phyloP scores from a whole-genome alignment of 1,140 invertebrate species.

The Dolichoris vasculosae region DNA sequence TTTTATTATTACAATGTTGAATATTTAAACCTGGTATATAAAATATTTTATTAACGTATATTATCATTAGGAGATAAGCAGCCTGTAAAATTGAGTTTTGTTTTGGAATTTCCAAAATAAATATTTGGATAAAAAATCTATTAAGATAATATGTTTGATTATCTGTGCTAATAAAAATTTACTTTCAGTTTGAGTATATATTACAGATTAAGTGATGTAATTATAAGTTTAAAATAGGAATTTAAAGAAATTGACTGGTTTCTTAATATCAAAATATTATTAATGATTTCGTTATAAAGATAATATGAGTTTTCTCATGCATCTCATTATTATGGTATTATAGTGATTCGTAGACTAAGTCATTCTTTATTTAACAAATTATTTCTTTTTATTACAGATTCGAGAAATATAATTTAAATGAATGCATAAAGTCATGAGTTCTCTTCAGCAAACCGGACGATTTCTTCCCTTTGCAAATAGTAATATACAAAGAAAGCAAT shows the following conservation, averaged over 20 bases:
- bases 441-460: conserved; percentile 73
- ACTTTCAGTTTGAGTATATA: neutral
- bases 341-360: neutral
- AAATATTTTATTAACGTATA: neutral
- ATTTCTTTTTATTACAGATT: conserved; percentile 63
- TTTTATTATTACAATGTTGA: neutral
- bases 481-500: conserved; percentile 73
- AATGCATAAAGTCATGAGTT: conserved; percentile 72
- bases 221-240: conserved; percentile 13
- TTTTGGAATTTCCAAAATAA: conserved; percentile 28
- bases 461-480: conserved; percentile 73
- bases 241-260: neutral
- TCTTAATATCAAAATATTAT: neutral
- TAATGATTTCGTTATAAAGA: neutral
- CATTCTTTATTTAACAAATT: conserved; percentile 38
- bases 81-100: conserved; percentile 15
- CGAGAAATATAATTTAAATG: conserved; percentile 67
- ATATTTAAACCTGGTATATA: neutral
- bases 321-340: neutral
- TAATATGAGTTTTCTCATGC: neutral
- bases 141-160: conserved; percentile 6
- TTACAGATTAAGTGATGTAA: conserved; percentile 19
- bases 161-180: conserved; percentile 26
- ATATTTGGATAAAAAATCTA: neutral
- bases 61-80: neutral